Evolutionary conservation across 2,797 vertebrate species (phyloP), one percentile per base, ranked within the genome.

Genomic region (Trematomus bernacchii): DNA sequence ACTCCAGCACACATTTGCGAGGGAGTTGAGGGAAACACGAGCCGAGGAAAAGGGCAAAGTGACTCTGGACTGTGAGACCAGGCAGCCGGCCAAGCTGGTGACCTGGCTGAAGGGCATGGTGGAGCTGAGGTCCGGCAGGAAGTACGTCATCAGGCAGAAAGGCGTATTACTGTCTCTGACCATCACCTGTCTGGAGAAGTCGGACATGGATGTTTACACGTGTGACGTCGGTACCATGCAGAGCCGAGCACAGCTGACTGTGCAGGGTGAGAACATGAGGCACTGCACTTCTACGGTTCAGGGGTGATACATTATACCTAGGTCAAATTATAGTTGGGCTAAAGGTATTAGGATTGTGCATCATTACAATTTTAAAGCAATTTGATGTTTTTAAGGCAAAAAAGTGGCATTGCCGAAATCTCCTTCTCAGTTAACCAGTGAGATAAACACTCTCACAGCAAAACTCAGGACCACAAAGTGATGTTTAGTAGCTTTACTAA

Each of bases 161-260:
- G 97, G 94, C 7, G 91, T 93, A 59, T 54, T 94, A 68, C 91
- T 99, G 44, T 95, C 91, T 19, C 95, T 99, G 73, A 96, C 94
- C 63, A 93, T 99, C 89, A 94, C 89, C 0, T 90, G 90, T 59
- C 82, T 99, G 87, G 96, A 96, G 83, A 96, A 94, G 71, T 92
- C 61, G 0, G 98, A 99, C 88, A 92, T 94, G 0, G 97, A 97
- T 71, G 87, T 93, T 48, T 99, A 99, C 72, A 95, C 79, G 0
- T 99, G 98, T 3, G 96, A 98, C 44, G 96, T 98, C 0, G 96
- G 96, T 1, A 97, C 97, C 1, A 94, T 96, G 79, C 95, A 95
- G 87, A 96, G 92, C 63, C 95, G 94, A 71, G 97, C 97, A 15
- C 95, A 94, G 77, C 95, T 99, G 4, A 94, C 92, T 0, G 96